Conservation (phyloP, 2,888 invertebrate species). For the Callosobruchus maculatus region DNA sequence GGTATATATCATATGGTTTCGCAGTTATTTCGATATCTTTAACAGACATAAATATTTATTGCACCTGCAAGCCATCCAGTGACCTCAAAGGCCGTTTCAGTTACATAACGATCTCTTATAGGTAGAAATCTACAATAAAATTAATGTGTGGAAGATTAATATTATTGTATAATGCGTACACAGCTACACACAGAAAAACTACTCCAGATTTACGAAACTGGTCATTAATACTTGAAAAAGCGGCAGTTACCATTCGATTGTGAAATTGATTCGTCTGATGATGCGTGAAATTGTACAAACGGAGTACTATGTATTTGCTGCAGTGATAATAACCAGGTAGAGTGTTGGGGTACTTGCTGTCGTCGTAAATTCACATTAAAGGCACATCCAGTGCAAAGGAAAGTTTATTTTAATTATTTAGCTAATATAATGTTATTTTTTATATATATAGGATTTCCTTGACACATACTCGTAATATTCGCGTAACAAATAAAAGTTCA, state of each 20-base stretch:
- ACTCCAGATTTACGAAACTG: neutral
- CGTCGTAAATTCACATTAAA: too few relatives aligned
- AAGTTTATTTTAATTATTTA: too few relatives aligned
- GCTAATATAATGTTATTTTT: too few relatives aligned
- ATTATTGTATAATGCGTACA: neutral
- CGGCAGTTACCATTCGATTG: neutral
- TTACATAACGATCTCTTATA: neutral
- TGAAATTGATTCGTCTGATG: neutral
- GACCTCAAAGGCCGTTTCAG: neutral
- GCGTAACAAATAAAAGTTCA: too few relatives aligned
- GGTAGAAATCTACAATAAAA: neutral
- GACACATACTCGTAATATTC: too few relatives aligned
- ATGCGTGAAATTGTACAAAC: neutral
- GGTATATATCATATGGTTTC: neutral
- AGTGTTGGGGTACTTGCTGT: too few relatives aligned
- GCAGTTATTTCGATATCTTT: neutral
- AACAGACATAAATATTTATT: neutral
- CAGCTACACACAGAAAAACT: neutral
- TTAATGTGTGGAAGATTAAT: neutral
- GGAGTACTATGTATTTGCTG: too few relatives aligned
- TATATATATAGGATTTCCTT: too few relatives aligned
- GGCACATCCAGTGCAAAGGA: too few relatives aligned
- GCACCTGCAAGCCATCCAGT: neutral
- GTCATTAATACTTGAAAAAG: neutral
- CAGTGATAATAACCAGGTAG: too few relatives aligned